Conservation (phyloP, 2,888 invertebrate genomes). For the Phyllotreta cruciferae region DNA sequence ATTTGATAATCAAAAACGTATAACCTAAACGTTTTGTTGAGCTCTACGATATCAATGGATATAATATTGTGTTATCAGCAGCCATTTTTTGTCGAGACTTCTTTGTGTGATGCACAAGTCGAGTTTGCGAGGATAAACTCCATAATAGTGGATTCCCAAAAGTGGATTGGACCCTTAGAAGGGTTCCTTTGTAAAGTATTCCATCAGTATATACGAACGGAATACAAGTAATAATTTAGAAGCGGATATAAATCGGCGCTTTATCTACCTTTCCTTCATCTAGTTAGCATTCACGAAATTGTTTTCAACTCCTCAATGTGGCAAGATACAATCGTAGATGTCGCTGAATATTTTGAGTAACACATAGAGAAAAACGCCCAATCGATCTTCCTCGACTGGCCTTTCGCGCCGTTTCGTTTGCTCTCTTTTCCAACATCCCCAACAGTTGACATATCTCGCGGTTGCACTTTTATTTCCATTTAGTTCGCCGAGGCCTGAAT, state of each 20-base stretch:
- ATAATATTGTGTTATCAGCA: slow-evolving; percentile 52
- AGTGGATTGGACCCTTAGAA: slow-evolving; percentile 49
- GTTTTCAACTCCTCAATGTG: neutral
- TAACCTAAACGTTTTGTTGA: slow-evolving; percentile 29
- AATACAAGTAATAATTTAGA: slow-evolving; percentile 50
- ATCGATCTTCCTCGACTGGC: slow-evolving; percentile 10
- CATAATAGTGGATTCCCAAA: slow-evolving; percentile 50
- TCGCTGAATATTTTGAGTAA: slow-evolving; percentile 13
- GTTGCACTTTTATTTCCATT: slow-evolving; percentile 33
- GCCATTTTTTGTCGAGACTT: slow-evolving; percentile 52
- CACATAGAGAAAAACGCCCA: neutral
- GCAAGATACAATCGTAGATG: slow-evolving; percentile 1
- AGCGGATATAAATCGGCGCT: slow-evolving; percentile 46
- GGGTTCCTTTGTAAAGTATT: slow-evolving; percentile 45
- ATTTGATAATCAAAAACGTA: slow-evolving; percentile 20
- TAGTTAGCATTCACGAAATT: neutral
- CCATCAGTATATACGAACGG: slow-evolving; percentile 44
- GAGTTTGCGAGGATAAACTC: slow-evolving; percentile 50
- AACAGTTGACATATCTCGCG: slow-evolving; percentile 27
- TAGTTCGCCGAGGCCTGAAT: slow-evolving; percentile 33
- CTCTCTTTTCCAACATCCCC: slow-evolving; percentile 10
- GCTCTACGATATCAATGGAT: slow-evolving; percentile 29
- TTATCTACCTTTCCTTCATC: slow-evolving; percentile 33
- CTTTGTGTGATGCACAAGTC: slow-evolving; percentile 45
- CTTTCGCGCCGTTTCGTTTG: slow-evolving; percentile 15